Conservation (phyloP, 2,113 vertebrate genomes). For the Ailuropoda melanoleuca region DNA sequence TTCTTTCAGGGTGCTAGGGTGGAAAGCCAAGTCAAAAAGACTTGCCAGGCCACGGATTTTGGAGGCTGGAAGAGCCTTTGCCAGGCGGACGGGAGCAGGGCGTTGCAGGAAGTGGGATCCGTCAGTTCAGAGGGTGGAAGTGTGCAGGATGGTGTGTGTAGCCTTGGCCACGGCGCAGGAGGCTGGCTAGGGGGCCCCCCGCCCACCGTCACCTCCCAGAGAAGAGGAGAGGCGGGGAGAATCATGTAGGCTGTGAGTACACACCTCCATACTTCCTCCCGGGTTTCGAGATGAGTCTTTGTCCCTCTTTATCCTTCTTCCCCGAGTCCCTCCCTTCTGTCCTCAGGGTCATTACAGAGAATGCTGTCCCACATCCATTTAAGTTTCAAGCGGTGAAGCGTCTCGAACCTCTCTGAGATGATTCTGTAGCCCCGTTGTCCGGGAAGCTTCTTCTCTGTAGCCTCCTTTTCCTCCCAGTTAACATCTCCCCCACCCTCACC, state of each 20-base stretch:
- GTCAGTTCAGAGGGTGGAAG: neutral
- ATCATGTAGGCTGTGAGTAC: neutral
- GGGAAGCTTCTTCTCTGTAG: slow-evolving; percentile 59
- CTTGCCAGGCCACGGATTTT: neutral
- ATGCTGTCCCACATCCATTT: slow-evolving; percentile 45
- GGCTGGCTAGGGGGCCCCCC: neutral
- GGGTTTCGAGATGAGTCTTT: slow-evolving; percentile 7
- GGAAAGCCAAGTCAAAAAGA: neutral
- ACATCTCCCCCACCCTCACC: neutral
- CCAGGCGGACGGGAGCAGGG: rapidly evolving
- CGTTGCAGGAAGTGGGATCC: neutral
- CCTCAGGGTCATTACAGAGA: slow-evolving; percentile 44
- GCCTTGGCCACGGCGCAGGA: rapidly evolving
- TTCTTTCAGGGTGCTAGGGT: neutral
- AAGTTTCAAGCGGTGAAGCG: slow-evolving; percentile 52
- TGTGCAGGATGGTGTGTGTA: neutral
- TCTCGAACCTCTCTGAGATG: slow-evolving; percentile 57
- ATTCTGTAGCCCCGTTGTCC: slow-evolving; percentile 55
- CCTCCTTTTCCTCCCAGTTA: neutral
- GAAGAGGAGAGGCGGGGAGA: neutral
- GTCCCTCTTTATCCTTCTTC: slow-evolving; percentile 39
- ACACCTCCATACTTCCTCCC: rapidly evolving
- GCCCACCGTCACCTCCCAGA: neutral
- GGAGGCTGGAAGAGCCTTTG: too few relatives aligned
- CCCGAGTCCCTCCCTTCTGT: neutral